Conservation (phyloP, 2,888 invertebrate species). For the Magallana nippona region DNA sequence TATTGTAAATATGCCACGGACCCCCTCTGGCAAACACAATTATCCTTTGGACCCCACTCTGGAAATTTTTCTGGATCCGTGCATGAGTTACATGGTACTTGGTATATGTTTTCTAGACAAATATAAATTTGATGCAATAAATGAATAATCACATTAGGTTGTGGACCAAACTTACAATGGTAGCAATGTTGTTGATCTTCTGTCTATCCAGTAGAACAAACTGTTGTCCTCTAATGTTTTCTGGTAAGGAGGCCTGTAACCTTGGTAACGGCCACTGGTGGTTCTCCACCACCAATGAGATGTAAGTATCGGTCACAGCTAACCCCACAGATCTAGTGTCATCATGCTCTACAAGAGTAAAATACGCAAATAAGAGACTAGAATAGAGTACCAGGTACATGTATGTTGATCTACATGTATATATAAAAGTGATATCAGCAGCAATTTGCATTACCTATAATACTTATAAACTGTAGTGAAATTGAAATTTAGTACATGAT, state of each 20-base stretch:
- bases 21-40: too few species aligned
- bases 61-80: too few species aligned
- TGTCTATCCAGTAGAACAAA: slow-evolving; percentile 71
- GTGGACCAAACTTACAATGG: slow-evolving; percentile 63
- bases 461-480: too few species aligned
- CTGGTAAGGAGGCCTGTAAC: slow-evolving; percentile 68
- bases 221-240: slow-evolving; percentile 66
- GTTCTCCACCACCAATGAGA: slow-evolving; percentile 70
- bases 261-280: slow-evolving; percentile 75
- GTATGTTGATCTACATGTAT: not conserved
- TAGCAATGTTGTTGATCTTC: slow-evolving; percentile 72
- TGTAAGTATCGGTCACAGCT: slow-evolving; percentile 63
- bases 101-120: too few species aligned
- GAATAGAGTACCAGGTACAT: not conserved
- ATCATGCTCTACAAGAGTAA: not conserved
- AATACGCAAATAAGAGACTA: too few species aligned
- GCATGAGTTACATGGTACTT: too few species aligned
- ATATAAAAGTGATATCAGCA: too few species aligned
- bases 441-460: too few species aligned
- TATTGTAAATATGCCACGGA: too few species aligned
- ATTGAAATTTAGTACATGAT: too few species aligned
- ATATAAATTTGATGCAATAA: too few species aligned
- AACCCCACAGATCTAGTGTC: slow-evolving; percentile 51
- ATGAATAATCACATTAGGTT: not conserved
- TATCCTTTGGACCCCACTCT: too few species aligned